phyloP scores from a whole-genome alignment of 2,113 vertebrate species.

The Burhinus oedicnemus region DNA sequence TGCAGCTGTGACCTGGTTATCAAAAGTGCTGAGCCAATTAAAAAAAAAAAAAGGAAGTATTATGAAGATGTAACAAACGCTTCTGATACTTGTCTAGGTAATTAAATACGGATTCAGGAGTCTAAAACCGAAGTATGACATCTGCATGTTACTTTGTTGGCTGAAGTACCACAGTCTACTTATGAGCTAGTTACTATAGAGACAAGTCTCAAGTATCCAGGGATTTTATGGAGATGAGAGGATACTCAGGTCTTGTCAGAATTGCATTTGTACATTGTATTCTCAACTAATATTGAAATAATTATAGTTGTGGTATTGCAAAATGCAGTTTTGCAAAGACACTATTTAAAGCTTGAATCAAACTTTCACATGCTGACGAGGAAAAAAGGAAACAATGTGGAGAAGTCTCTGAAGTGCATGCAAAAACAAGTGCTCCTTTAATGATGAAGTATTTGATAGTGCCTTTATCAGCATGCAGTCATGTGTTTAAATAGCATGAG shows the following conservation, averaged over 20 bases:
- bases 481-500: neutral
- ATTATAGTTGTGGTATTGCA: slow-evolving; percentile 7
- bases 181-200: neutral
- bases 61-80: neutral
- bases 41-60: neutral
- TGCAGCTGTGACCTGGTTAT: neutral
- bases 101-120: neutral
- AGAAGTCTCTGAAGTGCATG: neutral
- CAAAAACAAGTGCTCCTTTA: neutral
- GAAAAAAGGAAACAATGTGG: neutral
- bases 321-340: neutral
- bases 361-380: slow-evolving; percentile 21
- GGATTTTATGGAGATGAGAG: neutral
- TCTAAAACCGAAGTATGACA: neutral
- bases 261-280: neutral
- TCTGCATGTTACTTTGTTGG: neutral
- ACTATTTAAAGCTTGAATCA: neutral
- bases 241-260: neutral
- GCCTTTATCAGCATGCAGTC: slow-evolving; percentile 26
- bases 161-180: neutral
- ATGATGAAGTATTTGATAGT: neutral
- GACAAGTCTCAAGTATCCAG: neutral
- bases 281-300: neutral
- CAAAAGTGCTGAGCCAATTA: neutral
- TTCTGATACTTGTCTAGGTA: neutral